Percentiles rank a stretch among this genome's conserved stretches.
phyloP scores from a whole-genome alignment of 2,113 vertebrate genomes.

The Stomatorhinus ivindoensis region DNA sequence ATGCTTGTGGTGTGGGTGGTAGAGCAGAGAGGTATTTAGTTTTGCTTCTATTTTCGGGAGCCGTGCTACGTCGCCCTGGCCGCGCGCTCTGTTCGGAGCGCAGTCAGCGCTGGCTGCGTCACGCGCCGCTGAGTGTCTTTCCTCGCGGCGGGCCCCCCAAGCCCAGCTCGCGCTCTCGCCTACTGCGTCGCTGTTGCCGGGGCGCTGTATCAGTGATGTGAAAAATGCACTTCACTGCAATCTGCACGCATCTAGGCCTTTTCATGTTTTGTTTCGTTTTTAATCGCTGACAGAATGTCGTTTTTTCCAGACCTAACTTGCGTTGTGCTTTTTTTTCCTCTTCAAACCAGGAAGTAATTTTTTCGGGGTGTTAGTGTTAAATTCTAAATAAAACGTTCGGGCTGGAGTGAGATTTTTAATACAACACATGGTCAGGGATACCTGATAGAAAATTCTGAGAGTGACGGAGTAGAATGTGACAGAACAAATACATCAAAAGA shows the following conservation, averaged over 20 bases:
- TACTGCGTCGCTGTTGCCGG: neutral
- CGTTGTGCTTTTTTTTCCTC: neutral
- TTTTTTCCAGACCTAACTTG: neutral
- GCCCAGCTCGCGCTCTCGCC: neutral
- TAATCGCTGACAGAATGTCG: neutral
- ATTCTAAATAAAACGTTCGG: constrained; percentile 9
- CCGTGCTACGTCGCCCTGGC: neutral
- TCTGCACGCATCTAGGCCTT: neutral
- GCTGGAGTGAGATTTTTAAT: constrained; percentile 1
- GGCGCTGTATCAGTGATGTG: neutral
- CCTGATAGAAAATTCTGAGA: neutral
- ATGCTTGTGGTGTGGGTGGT: neutral
- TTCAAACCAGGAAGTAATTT: neutral
- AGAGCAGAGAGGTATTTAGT: neutral
- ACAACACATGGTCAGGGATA: constrained; percentile 22
- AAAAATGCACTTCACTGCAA: neutral
- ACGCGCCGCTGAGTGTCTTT: neutral
- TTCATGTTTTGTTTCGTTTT: constrained; percentile 2
- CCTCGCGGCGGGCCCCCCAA: neutral
- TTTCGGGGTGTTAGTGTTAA: neutral
- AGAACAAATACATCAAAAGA: neutral
- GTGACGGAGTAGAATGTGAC: neutral
- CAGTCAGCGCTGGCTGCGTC: neutral
- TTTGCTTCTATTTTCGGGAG: neutral
- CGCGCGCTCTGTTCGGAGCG: neutral